A percentile compares a stretch with the other conserved stretches of the same genome.
phyloP scores from a whole-genome alignment of 2,797 vertebrate genomes.

The Loriculus beryllinus region DNA sequence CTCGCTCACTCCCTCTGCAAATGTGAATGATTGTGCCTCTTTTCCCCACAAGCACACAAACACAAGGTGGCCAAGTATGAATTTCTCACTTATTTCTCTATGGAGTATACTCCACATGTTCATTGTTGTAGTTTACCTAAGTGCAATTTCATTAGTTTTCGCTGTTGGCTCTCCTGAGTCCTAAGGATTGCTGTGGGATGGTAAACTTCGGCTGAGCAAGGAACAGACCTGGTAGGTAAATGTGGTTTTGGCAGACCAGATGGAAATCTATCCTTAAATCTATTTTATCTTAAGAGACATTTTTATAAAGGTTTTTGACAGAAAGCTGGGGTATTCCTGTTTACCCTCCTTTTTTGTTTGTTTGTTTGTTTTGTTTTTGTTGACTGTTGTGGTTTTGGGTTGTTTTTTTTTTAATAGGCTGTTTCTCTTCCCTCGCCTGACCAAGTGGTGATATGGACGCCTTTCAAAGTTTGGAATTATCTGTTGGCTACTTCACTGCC shows the following conservation, averaged over 20 bases:
- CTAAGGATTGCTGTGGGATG: not conserved
- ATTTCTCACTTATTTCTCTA: not conserved
- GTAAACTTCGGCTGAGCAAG: not conserved
- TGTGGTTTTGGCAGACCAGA: not conserved
- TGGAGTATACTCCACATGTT: not conserved
- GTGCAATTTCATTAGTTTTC: not conserved
- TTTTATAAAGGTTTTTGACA: conserved; percentile 29
- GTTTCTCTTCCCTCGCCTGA: not conserved
- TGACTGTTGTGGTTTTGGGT: not conserved
- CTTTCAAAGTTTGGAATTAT: conserved; percentile 60
- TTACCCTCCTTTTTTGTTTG: not conserved
- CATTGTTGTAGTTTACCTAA: not conserved
- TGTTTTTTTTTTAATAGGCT: not conserved
- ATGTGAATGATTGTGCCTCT: not conserved
- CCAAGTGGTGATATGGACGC: not conserved
- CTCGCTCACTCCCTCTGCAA: not conserved
- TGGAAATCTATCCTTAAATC: conserved; percentile 3
- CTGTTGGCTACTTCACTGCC: conserved; percentile 46
- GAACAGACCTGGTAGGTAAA: conserved; percentile 5
- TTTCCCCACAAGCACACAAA: not conserved
- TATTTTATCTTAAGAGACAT: conserved; percentile 7
- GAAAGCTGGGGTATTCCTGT: not conserved
- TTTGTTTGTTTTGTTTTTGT: not conserved
- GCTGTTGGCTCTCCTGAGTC: not conserved
- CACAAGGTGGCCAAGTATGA: not conserved